These are phyloP conservation scores for Garrulus glandarius DNA, from an alignment of 2,797 vertebrate genomes.

Conservation along the genomic window DNA sequence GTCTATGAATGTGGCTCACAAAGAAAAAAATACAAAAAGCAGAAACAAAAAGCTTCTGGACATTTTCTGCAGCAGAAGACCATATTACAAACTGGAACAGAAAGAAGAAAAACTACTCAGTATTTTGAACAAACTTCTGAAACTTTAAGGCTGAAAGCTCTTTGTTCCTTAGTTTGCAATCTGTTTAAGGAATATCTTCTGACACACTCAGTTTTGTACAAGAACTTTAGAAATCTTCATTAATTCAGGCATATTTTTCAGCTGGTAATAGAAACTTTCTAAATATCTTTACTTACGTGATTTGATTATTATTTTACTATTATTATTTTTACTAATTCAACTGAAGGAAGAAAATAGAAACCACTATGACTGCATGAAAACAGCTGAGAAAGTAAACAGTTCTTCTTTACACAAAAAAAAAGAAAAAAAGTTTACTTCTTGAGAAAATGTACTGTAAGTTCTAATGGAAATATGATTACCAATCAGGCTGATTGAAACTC, in stretches of 20 bases:
- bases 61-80: neutral
- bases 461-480: neutral
- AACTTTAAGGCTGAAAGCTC: neutral
- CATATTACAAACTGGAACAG: neutral
- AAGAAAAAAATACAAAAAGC: no score
- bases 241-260: neutral
- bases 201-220: neutral
- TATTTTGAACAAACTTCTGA: neutral
- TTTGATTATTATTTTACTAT: neutral
- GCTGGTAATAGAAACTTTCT: neutral
- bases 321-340: neutral
- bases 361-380: neutral
- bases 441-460: neutral
- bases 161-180: neutral
- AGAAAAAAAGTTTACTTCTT: neutral
- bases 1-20: neutral
- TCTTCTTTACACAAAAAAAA: neutral
- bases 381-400: neutral
- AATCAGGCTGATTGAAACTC: neutral
- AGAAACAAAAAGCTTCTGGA: neutral
- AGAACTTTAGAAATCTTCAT: neutral
- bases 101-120: neutral
- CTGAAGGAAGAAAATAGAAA: neutral
- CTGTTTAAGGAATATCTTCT: neutral
- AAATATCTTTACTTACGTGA: neutral